phyloP scores from a whole-genome alignment of 1,140 invertebrate genomes.

The Helicoverpa zea region DNA sequence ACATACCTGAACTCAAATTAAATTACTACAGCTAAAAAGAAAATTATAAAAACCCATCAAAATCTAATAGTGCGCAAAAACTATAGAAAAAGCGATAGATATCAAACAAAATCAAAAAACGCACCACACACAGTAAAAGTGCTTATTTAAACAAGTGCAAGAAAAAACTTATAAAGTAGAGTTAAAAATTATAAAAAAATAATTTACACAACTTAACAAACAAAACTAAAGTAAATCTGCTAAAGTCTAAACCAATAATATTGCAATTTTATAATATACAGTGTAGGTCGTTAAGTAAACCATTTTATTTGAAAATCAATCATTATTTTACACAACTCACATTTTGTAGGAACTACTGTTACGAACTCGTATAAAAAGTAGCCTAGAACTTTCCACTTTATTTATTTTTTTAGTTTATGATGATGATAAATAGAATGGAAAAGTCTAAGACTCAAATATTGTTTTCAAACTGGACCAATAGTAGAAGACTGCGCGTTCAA shows the following conservation, averaged over 20 bases:
- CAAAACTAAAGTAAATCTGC: background rate
- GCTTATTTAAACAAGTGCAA: constrained; percentile 19
- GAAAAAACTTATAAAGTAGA: background rate
- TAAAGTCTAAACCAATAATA: background rate
- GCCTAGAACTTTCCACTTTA: too few species aligned
- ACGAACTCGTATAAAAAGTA: background rate
- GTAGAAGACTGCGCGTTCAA: too few species aligned
- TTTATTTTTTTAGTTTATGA: too few species aligned
- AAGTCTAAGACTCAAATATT: too few species aligned
- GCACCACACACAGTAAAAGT: constrained; percentile 29
- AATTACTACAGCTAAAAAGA: background rate
- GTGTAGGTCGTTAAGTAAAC: background rate
- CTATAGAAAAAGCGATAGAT: constrained; percentile 3
- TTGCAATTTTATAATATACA: background rate
- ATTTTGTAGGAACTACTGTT: too few species aligned
- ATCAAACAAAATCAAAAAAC: constrained; percentile 1
- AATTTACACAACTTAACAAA: background rate
- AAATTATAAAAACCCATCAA: background rate
- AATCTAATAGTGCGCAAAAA: background rate
- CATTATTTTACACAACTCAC: background rate
- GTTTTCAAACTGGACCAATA: background rate
- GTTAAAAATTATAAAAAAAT: too few species aligned
- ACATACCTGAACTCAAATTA: background rate
- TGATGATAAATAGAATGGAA: too few species aligned
- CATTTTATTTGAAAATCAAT: background rate